These are phyloP conservation scores for Eristalinus sepulchralis DNA, from an alignment of 2,888 invertebrate genomes.

Conservation along the genomic window DNA sequence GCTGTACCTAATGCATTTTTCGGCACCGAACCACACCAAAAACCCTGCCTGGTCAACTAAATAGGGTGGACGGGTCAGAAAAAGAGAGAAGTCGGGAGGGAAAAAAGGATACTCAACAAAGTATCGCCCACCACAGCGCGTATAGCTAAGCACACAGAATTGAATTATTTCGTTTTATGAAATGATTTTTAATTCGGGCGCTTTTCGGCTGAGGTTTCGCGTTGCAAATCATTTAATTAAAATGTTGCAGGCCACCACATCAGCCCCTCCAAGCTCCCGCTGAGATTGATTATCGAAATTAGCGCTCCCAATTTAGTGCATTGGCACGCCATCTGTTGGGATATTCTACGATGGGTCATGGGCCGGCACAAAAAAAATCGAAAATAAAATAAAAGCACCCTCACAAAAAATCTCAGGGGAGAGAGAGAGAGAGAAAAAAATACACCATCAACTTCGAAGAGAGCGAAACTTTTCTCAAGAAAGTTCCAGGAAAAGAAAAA, in stretches of 20 bases:
- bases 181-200: constrained; percentile 75
- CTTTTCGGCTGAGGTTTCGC: constrained; percentile 75
- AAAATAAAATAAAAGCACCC: neutral
- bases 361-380: constrained; percentile 6
- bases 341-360: constrained; percentile 14
- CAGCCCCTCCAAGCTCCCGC: constrained; percentile 22
- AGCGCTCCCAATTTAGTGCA: constrained; percentile 40
- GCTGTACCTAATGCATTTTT: constrained; percentile 19
- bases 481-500: constrained; percentile 67
- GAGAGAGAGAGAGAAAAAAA: constrained; percentile 44
- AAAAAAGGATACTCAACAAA: constrained; percentile 33
- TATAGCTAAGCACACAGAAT: constrained; percentile 64
- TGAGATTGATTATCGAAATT: constrained; percentile 40
- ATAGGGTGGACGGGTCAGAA: neutral
- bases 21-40: neutral
- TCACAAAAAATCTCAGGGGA: constrained; percentile 6
- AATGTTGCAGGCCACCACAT: constrained; percentile 73
- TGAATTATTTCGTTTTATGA: constrained; percentile 72
- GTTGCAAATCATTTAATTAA: constrained; percentile 79
- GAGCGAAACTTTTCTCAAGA: constrained; percentile 73
- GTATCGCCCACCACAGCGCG: constrained; percentile 54
- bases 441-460: too few relatives aligned
- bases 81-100: neutral
- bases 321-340: constrained; percentile 71
- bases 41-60: neutral